These are phyloP conservation scores for Eupithecia tripunctaria DNA, from an alignment of 2,888 invertebrate genomes.

Conservation along the genomic window DNA sequence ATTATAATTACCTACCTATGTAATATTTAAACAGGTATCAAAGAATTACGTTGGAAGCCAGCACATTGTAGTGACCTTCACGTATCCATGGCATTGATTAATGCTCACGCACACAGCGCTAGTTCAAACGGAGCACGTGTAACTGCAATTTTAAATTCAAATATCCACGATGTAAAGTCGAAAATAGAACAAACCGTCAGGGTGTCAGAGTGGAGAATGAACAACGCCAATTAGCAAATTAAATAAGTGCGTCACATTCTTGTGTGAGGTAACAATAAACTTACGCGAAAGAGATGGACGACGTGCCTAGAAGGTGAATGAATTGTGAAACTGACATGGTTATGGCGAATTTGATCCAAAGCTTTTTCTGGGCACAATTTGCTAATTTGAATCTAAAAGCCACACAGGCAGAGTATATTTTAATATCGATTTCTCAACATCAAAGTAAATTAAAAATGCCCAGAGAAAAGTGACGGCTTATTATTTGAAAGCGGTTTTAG, in stretches of 20 bases:
- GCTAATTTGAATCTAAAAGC: neutral
- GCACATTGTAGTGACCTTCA: constrained; percentile 69
- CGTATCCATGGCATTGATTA: constrained; percentile 79
- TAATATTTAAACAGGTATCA: constrained; percentile 8
- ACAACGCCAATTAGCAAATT: constrained; percentile 73
- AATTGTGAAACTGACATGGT: constrained; percentile 58
- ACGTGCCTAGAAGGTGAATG: constrained; percentile 66
- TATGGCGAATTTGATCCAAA: constrained; percentile 39
- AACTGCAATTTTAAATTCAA: constrained; percentile 57
- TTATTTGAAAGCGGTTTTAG: constrained; percentile 51
- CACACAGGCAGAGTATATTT: constrained; percentile 1
- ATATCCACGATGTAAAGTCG: constrained; percentile 53
- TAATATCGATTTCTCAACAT: neutral
- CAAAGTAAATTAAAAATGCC: constrained; percentile 13
- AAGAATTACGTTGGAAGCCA: constrained; percentile 59
- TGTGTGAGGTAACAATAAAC: constrained; percentile 51
- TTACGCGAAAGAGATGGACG: constrained; percentile 58
- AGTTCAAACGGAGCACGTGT: constrained; percentile 61
- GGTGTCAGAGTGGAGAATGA: constrained; percentile 53
- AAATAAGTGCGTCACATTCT: constrained; percentile 68
- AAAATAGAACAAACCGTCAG: constrained; percentile 53
- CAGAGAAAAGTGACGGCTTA: constrained; percentile 31
- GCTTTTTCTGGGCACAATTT: constrained; percentile 8
- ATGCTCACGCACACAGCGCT: constrained; percentile 77
- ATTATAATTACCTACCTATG: neutral